Evolutionary conservation across 2,888 invertebrate genomes (phyloP).

Genomic region (Corythucha ciliata): DNA sequence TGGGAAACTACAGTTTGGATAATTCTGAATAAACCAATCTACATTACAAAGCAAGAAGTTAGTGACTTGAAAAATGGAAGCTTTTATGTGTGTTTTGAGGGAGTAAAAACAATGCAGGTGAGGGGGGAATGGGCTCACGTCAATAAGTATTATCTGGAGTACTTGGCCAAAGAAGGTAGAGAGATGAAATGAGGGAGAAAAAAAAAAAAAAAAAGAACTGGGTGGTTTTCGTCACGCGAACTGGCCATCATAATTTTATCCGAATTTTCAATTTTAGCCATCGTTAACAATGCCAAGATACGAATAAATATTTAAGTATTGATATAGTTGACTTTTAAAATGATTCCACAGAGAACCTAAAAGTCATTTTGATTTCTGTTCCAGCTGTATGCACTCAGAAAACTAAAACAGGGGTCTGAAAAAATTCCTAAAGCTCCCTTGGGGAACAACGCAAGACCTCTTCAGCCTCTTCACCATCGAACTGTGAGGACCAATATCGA

Average conservation of each 20-base stretch:
- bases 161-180: no score
- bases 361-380: constrained; percentile 38
- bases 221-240: no score
- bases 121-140: background rate
- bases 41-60: constrained; percentile 93
- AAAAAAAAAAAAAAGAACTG: no score
- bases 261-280: no score
- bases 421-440: constrained; percentile 80
- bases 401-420: constrained; percentile 81
- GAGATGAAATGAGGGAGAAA: no score
- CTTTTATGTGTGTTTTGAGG: background rate
- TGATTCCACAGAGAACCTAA: no score
- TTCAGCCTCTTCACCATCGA: constrained; percentile 82
- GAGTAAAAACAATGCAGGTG: background rate
- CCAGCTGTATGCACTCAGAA: constrained; percentile 77
- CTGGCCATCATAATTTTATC: no score
- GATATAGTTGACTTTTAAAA: no score
- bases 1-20: constrained; percentile 99
- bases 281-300: no score
- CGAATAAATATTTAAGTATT: no score
- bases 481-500: constrained; percentile 96
- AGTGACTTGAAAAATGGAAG: constrained; percentile 35
- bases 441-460: constrained; percentile 90
- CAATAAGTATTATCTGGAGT: no score
- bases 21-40: constrained; percentile 94